Evolutionary conservation across 2,888 invertebrate genomes (phyloP).

Genomic region (Melinaea menophilus): DNA sequence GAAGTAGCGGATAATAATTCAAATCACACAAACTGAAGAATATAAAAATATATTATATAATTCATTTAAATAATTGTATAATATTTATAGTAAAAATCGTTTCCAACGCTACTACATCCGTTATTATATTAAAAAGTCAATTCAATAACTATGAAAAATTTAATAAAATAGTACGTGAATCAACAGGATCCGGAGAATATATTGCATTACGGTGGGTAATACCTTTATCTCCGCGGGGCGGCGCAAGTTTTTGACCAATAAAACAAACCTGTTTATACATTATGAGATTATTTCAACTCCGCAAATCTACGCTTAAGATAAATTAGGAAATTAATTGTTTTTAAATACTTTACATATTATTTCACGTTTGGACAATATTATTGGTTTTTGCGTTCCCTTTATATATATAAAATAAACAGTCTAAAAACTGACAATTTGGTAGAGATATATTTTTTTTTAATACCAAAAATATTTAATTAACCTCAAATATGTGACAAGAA

Average conservation of each 20-base stretch:
- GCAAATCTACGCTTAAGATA: constrained; percentile 5
- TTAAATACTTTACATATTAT: no score
- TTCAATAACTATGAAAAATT: constrained; percentile 5
- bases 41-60: not conserved
- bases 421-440: no score
- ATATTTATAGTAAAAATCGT: not conserved
- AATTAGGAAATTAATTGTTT: not conserved
- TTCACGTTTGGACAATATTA: no score
- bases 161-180: constrained; percentile 8
- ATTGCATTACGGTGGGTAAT: constrained; percentile 11
- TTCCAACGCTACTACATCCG: not conserved
- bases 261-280: constrained; percentile 16
- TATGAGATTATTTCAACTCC: constrained; percentile 9
- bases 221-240: constrained; percentile 11
- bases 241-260: constrained; percentile 16
- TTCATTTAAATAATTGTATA: not conserved
- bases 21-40: not conserved
- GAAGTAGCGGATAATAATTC: not conserved
- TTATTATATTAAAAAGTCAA: not conserved
- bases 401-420: no score
- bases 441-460: no score
- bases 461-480: no score
- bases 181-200: constrained; percentile 11
- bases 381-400: no score
- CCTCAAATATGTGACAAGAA: no score